Evolutionary conservation across 2,888 invertebrate genomes (phyloP), one percentile per base, ranked within the genome.

Genomic region (Brassicogethes aeneus): DNA sequence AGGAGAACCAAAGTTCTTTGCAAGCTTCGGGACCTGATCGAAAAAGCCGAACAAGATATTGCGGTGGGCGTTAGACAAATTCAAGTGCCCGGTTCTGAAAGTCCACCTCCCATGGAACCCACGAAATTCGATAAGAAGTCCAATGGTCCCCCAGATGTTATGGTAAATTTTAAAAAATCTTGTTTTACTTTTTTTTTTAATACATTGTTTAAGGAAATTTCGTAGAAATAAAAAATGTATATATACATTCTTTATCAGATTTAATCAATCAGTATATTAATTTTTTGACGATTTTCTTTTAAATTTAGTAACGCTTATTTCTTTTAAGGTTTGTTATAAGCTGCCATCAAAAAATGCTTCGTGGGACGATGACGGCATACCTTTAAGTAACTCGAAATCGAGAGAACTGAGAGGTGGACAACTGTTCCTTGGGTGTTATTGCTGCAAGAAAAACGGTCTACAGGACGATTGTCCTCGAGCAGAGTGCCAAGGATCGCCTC

Each of bases 401-500:
- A 64, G 73, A 1, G 79, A 79, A 56, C 57, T 79, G 15, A 68
- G 72, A 3, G 68, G 62, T 31, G 67, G 76, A 16, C 66, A 72
- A 39, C 65, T 77, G 48, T 72, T 74, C 46, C 66, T 68, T 8
- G 73, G 73, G 15, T 79, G 78, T 48, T 73, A 76, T 33, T 79
- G 78, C 53, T 70, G 73, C 43, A 74, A 72, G 53, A 63, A 72
- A n/a, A 75, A 76, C 45, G 78, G 78, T 10, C 62, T 79, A 13
- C 79, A 79, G 56, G 73, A 77, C 41, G 72, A 76, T 45, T 79
- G 78, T 53, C 73, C 69, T 1, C 64, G 77, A 39, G 66, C 69
- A 1, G 64, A 67, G 17, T 77, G 77, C 50, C 70, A 69, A 40
- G 74, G 74, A 30, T 63, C 68, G 3, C 70, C 70, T 0, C 65